Base-by-base conservation (phyloP, 2,113 vertebrate species). In the Larimichthys crocea region DNA sequence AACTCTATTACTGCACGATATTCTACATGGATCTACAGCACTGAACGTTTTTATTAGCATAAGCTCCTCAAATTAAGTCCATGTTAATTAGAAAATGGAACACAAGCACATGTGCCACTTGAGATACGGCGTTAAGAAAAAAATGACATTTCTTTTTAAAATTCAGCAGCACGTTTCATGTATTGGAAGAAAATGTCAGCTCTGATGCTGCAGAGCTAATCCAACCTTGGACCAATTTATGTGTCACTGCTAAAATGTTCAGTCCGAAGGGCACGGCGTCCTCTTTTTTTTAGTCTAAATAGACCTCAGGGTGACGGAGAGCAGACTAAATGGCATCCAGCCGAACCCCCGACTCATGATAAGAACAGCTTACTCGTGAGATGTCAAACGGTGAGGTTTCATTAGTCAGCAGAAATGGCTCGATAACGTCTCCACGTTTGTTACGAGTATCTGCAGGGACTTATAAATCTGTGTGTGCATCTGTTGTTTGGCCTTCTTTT, bases 221-320 rank as follows among this genome's bases (percentile, higher is more conserved):
- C 26, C 35, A 35, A 62, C 76, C 61, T 40, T 22, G 3, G 17
- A 26, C 49, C 8, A 0, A 7, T 67, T 7, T 5, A 2, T 6
- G 7, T 35, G 60, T 52, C 42, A 3, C 42, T 49, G 40, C 57
- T 9, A 40, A 26, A 78, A 65, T 44, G 67, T 69, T 72, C 9
- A 19, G 50, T 79, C 5, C 4, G 48, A 26, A 40, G 59, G 63
- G 26, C 64, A 48, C 4, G 5, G 46, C 5, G 4, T 64, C 63
- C 35, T 70, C 73, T 29, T 53, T 67, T 48, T 35, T 11, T 59
- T 16, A 81, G 83, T 76, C 71, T 79, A 70, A 89, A 89, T 14
- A 83, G 67, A 64, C 55, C 50, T 53, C 46, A 10, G 71, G 26
- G 49, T 42, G 67, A 66, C 3, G 9, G 26, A 11, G 66, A 48